These are phyloP conservation scores for Thymelicus sylvestris DNA, from an alignment of 2,888 invertebrate genomes.

Conservation along the genomic window DNA sequence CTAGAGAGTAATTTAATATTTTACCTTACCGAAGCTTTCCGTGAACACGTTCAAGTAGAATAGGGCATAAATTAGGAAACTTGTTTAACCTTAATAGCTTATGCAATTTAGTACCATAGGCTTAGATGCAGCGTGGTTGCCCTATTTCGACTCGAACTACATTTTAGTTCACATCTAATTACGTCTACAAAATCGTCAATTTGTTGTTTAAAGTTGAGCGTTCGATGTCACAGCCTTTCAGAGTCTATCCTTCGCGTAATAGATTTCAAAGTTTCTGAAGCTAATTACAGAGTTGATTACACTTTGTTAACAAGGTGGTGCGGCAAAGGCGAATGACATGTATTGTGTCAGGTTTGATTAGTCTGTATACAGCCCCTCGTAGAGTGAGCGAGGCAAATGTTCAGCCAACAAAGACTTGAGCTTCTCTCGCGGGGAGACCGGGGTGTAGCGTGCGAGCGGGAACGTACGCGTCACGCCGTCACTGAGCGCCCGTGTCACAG, in stretches of 20 bases:
- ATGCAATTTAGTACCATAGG: constrained; percentile 55
- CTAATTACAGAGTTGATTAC: constrained; percentile 28
- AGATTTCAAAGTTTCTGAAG: constrained; percentile 13
- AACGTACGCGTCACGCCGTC: constrained; percentile 93
- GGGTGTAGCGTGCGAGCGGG: constrained; percentile 93
- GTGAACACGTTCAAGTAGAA: constrained; percentile 61
- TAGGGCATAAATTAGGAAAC: constrained; percentile 60
- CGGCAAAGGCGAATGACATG: constrained; percentile 28
- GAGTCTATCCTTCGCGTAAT: constrained; percentile 6
- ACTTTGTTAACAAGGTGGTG: constrained; percentile 25
- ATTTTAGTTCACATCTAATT: constrained; percentile 1
- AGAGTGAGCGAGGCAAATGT: constrained; percentile 91
- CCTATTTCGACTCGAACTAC: constrained; percentile 51
- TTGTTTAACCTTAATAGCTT: constrained; percentile 61
- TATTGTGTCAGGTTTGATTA: constrained; percentile 49
- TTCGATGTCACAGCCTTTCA: constrained; percentile 29
- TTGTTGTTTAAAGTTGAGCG: constrained; percentile 31
- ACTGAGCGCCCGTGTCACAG: constrained; percentile 90
- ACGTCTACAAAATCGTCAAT: constrained; percentile 2
- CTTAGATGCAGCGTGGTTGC: constrained; percentile 48
- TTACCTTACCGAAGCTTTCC: constrained; percentile 48
- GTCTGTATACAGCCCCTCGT: constrained; percentile 89
- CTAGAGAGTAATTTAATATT: constrained; percentile 27
- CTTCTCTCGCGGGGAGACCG: constrained; percentile 91
- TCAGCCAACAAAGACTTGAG: constrained; percentile 92